Evolutionary conservation across 2,888 invertebrate species (phyloP).

Genomic region (Halictus quadricinctus): DNA sequence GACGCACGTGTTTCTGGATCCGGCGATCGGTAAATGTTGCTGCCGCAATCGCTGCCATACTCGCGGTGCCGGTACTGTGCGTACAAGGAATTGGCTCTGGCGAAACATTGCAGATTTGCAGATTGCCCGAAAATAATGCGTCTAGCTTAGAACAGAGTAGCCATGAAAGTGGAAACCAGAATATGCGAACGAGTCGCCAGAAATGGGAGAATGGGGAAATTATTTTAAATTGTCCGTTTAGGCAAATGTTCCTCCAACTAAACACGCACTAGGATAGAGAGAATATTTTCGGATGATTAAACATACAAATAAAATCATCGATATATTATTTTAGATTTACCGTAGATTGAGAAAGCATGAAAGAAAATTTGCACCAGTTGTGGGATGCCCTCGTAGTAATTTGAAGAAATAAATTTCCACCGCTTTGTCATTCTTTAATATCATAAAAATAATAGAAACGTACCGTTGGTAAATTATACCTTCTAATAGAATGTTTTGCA

Average conservation of each 20-base stretch:
- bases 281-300: background rate
- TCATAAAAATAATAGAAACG: background rate
- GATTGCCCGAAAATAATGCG: slow-evolving; percentile 1
- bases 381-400: too few species aligned
- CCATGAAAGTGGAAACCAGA: background rate
- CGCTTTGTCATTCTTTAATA: background rate
- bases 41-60: background rate
- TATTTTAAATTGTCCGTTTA: background rate
- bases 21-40: background rate
- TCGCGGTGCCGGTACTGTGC: background rate
- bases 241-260: background rate
- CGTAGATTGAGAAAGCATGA: too few species aligned
- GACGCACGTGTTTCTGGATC: slow-evolving; percentile 4
- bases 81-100: background rate
- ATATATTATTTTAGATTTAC: too few species aligned
- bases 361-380: too few species aligned
- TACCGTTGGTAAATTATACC: background rate
- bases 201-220: background rate
- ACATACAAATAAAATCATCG: too few species aligned
- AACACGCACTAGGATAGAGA: background rate
- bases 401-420: too few species aligned
- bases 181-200: background rate
- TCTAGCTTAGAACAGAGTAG: background rate
- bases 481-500: too few species aligned
- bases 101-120: slow-evolving; percentile 20